Base-by-base conservation (phyloP, 1,140 invertebrate species). In the Zaprionus lachaisei region DNA sequence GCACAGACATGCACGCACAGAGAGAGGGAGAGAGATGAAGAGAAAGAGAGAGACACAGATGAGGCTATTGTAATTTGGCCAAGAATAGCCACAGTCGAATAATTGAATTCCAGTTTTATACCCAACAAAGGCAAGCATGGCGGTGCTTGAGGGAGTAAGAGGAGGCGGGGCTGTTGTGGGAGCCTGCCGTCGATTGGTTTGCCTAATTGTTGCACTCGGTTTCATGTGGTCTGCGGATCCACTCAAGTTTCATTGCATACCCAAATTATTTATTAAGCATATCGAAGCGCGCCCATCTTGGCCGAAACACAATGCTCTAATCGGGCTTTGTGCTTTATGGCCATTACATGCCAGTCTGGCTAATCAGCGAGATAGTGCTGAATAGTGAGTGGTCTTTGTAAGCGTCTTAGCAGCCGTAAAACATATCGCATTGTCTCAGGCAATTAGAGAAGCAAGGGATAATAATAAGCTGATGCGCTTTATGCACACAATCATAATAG, bases 311-410 rank as follows among this genome's bases (percentile, higher is more conserved):
- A 38, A 38, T 54, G 20, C 17, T 26, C 68, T 37, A 41, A 38
- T 57, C 66, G 15, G 67, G 71, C 68, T 24, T 70, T 85, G 83
- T 74, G 83, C 64, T 87, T 80, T 86, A 82, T 82, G 83, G 61
- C 47, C 83, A 31, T 62, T 70, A 63, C 55, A 74, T 63, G 68
- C 58, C 44, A 37, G 24, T 22, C 9, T 54, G 12, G 0, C 3
- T 38, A 9, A 15, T 14, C 51, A 14, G 14, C 14, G 20, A 57
- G 24, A 57, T 28, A 31, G 14, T n/a, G 15, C 20, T 24, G 38
- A 6, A 60, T 47, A 34, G 44, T 47, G 17, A 31, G 15, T 67
- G 44, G 9, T 31, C 47, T 49, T 44, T 34, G 22, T 24, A 22
- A 14, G 3, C 3, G 49, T 17, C 49, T 14, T 14, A 22, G 49